phyloP scores from a whole-genome alignment of 2,113 vertebrate genomes.

The Festucalex cinctus region DNA sequence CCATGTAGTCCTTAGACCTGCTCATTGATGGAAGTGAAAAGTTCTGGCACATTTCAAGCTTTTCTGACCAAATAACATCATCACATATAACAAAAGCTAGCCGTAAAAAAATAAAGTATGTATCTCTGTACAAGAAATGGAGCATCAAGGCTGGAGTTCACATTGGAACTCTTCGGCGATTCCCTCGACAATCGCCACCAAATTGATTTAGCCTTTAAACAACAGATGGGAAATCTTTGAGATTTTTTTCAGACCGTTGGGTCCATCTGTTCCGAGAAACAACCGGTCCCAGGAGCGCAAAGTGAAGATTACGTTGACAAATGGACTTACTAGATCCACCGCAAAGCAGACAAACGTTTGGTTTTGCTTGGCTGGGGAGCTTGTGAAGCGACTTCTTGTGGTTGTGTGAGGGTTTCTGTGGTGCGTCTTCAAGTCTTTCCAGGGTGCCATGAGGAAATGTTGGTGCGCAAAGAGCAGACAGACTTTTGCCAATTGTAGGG shows the following conservation, averaged over 20 bases:
- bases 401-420: slow-evolving; percentile 11
- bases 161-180: not conserved
- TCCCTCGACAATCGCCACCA: not conserved
- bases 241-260: not conserved
- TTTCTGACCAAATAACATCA: not conserved
- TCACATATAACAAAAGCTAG: not conserved
- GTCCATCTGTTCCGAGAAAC: not conserved
- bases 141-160: not conserved
- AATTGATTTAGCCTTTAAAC: not conserved
- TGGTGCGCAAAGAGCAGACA: slow-evolving; percentile 5
- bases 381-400: slow-evolving; percentile 24
- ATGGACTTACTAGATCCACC: slow-evolving; percentile 6
- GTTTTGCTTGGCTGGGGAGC: slow-evolving; percentile 20
- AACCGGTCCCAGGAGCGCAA: not conserved
- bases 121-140: not conserved
- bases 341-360: slow-evolving; percentile 20
- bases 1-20: not conserved
- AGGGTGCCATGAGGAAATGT: slow-evolving; percentile 4
- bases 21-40: not conserved
- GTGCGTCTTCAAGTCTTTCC: slow-evolving; percentile 1
- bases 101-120: not conserved
- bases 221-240: not conserved
- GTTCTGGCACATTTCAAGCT: not conserved
- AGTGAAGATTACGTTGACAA: not conserved
- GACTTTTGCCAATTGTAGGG: not conserved